Conservation (phyloP, 2,797 vertebrate species). For the Platyrinchus mystaceus region DNA sequence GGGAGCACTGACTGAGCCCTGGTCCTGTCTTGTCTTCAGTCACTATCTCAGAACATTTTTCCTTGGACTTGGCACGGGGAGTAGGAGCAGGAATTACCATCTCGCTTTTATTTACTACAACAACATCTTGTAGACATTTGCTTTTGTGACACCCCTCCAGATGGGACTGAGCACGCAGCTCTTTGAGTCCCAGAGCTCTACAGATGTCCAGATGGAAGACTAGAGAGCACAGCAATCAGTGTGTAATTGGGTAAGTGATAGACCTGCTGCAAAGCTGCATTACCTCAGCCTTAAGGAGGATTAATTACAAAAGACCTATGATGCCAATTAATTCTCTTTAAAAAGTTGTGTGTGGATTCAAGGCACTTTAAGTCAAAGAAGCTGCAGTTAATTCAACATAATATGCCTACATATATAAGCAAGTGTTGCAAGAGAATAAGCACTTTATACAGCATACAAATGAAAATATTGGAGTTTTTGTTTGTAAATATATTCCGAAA, state of each 20-base stretch:
- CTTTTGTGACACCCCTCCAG: conserved; percentile 48
- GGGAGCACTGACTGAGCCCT: neutral
- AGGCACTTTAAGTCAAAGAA: conserved; percentile 33
- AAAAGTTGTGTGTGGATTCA: conserved; percentile 25
- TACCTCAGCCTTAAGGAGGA: conserved; percentile 60
- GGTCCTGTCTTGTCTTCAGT: neutral
- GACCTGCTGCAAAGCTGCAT: conserved; percentile 57
- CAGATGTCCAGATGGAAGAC: conserved; percentile 61
- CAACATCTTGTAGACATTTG: conserved; percentile 45
- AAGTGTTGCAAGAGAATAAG: neutral
- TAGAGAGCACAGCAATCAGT: conserved; percentile 25
- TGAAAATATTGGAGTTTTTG: neutral
- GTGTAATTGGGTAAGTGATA: conserved; percentile 61
- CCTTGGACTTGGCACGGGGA: neutral
- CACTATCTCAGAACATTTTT: neutral
- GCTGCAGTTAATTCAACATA: conserved; percentile 4
- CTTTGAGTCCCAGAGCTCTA: conserved; percentile 48
- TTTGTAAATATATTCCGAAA: neutral
- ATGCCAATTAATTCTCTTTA: conserved; percentile 58
- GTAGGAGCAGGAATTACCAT: neutral
- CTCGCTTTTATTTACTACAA: conserved; percentile 25
- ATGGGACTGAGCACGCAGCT: conserved; percentile 43
- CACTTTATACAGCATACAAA: neutral
- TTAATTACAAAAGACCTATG: conserved; percentile 56
- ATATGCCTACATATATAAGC: neutral